Evolutionary conservation across 92 coral and sea anemone genomes (phyloP), one percentile per base, ranked within the genome.

Genomic region (Metridium senile): DNA sequence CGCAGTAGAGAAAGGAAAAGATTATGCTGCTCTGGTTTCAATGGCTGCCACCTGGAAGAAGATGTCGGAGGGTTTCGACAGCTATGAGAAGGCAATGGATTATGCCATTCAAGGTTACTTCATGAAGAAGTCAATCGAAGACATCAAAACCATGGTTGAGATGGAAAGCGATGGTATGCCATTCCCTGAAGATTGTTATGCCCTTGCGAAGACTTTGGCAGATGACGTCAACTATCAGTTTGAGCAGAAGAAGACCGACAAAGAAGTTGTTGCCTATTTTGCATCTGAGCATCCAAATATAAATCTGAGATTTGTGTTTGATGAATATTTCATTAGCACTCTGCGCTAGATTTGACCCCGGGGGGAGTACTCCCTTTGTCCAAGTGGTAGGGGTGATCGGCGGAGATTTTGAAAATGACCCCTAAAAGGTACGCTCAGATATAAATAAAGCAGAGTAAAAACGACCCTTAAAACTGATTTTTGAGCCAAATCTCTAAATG

Each of bases 181-280:
- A 25, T 81, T 81, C 62, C 90, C 86, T 17, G 76, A 68, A 11
- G 90, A 81, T 62, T 86, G 79, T 25, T 86, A 86, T 56, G 29
- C 79, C 62, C 70, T 81, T 26, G 90, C 86, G 78, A 70, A 69
- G 83, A 23, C 74, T 54, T 64, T 86, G 58, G 90, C 90, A 53
- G 83, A 62, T 49, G 83, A 81, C 59, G 76, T 86, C 71, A 75
- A 76, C 9, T 13, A 51, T 11, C 21, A 16, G 33, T 43, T 86
- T 51, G 70, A 47, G 1, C 52, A 86, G 35, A 64, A 71, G 32
- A 86, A 70, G 79, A 81, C 86, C 10, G 90, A 86, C 85, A 68
- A 81, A 35, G 90, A 86, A 33, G 70, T 86, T 23, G 79, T 75
- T 66, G 62, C 19, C 25, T 86, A 3, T 74, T 28, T 53, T 84